A percentile compares a stretch with the other conserved stretches of the same genome.
Evolutionary conservation across 2,113 vertebrate species (phyloP).

Genomic region (Paratilapia polleni): DNA sequence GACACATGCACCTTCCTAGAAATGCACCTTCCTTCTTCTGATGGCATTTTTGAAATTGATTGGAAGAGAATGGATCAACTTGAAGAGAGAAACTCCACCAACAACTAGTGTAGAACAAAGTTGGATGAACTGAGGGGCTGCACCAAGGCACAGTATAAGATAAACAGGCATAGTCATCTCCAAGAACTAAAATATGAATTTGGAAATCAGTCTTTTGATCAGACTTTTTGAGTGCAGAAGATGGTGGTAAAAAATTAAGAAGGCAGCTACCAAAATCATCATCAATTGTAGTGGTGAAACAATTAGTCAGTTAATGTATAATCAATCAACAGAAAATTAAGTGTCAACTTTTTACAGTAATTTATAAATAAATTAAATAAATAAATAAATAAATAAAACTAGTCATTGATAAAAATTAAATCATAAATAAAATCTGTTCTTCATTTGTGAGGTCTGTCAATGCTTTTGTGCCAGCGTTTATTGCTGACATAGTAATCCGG

Average conservation of each 20-base stretch:
- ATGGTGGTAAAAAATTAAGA: background rate
- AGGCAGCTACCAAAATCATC: background rate
- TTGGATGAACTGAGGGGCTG: too few species aligned
- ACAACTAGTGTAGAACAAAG: background rate
- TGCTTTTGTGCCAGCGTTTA: background rate
- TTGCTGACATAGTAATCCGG: background rate
- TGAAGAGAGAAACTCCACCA: background rate
- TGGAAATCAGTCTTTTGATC: background rate
- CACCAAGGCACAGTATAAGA: background rate
- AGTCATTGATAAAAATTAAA: too few species aligned
- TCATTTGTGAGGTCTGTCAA: background rate
- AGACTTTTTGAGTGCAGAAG: background rate
- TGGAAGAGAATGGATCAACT: background rate
- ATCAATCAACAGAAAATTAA: background rate
- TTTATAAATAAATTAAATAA: too few species aligned
- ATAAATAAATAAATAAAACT: too few species aligned
- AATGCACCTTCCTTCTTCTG: background rate
- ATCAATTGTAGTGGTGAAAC: background rate
- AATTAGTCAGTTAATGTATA: background rate
- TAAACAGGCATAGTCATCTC: background rate
- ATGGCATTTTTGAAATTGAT: background rate
- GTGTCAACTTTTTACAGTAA: background rate
- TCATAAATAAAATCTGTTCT: background rate
- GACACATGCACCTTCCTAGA: background rate
- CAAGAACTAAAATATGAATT: background rate